phyloP scores from a whole-genome alignment of 2,888 invertebrate species.

The Pollenia amentaria region DNA sequence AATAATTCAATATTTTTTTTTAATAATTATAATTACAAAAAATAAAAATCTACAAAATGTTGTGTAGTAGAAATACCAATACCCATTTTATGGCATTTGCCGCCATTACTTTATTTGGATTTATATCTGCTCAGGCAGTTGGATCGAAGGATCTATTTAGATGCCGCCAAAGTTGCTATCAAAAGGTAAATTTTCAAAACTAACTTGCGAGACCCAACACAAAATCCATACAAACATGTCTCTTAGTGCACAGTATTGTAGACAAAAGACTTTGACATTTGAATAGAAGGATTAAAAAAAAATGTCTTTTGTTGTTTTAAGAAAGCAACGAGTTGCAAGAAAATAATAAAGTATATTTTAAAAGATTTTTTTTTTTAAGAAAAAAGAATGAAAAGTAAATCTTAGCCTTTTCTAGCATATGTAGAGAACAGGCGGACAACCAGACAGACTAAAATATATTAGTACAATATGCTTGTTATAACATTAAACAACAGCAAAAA shows the following conservation, averaged over 20 bases:
- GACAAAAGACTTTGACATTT: constrained; percentile 64
- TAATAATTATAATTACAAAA: neutral
- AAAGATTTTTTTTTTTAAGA: constrained; percentile 25
- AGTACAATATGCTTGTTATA: constrained; percentile 17
- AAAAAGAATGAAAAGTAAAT: constrained; percentile 54
- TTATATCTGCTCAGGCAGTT: constrained; percentile 76
- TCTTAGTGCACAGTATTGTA: neutral
- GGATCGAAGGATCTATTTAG: constrained; percentile 82
- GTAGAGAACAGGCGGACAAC: constrained; percentile 12
- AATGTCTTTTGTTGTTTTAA: constrained; percentile 47
- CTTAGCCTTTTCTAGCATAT: constrained; percentile 9
- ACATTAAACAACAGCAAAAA: constrained; percentile 20
- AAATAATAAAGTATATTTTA: constrained; percentile 27
- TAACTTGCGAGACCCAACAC: neutral
- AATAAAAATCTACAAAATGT: constrained; percentile 54
- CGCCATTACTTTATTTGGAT: constrained; percentile 75
- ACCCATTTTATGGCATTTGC: constrained; percentile 67
- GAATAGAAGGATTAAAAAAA: constrained; percentile 65
- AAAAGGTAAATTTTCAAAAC: constrained; percentile 80
- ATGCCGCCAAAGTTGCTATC: constrained; percentile 84
- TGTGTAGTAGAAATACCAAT: constrained; percentile 62
- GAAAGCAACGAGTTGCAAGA: constrained; percentile 30
- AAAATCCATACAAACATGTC: neutral
- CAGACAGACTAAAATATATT: neutral
- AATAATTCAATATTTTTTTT: constrained; percentile 15